Percentiles rank a stretch among this genome's conserved stretches.
Evolutionary conservation across 1,140 invertebrate genomes (phyloP).

Genomic region (Helicoverpa zea): DNA sequence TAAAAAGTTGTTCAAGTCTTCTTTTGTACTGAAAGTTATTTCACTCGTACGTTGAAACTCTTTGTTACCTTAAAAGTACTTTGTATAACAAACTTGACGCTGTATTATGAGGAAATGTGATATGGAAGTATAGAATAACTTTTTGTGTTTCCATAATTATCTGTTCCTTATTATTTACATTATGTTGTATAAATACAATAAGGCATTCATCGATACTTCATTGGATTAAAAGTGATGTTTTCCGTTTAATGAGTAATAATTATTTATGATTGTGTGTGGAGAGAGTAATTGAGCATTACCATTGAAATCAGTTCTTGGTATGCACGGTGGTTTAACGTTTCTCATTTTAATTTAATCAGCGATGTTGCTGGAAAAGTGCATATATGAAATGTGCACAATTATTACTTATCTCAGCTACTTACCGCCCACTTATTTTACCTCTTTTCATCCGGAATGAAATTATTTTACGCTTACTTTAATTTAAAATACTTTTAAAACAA

Average conservation of each 20-base stretch:
- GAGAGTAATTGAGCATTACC: too few relatives aligned
- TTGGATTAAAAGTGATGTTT: not conserved
- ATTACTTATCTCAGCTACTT: too few relatives aligned
- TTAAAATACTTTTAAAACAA: too few relatives aligned
- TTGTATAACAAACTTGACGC: slow-evolving; percentile 41
- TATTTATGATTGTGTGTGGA: not conserved
- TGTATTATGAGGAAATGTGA: slow-evolving; percentile 6
- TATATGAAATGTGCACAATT: too few relatives aligned
- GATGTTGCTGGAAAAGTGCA: too few relatives aligned
- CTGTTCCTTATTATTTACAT: slow-evolving; percentile 4
- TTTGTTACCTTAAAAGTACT: slow-evolving; percentile 37
- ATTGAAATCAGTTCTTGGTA: too few relatives aligned
- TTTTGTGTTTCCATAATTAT: slow-evolving; percentile 20
- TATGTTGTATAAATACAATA: not conserved
- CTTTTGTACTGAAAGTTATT: slow-evolving; percentile 45
- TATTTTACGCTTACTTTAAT: too few relatives aligned
- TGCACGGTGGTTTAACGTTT: too few relatives aligned
- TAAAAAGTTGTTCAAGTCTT: slow-evolving; percentile 50
- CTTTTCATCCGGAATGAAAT: too few relatives aligned
- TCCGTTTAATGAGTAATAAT: not conserved
- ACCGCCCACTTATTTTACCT: too few relatives aligned
- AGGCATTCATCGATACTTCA: not conserved
- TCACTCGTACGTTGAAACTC: slow-evolving; percentile 40
- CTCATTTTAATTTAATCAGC: too few relatives aligned
- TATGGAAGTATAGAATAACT: slow-evolving; percentile 20